These are phyloP conservation scores for Rhagophthalmus giganteus DNA, from an alignment of 2,888 invertebrate genomes.

Conservation along the genomic window DNA sequence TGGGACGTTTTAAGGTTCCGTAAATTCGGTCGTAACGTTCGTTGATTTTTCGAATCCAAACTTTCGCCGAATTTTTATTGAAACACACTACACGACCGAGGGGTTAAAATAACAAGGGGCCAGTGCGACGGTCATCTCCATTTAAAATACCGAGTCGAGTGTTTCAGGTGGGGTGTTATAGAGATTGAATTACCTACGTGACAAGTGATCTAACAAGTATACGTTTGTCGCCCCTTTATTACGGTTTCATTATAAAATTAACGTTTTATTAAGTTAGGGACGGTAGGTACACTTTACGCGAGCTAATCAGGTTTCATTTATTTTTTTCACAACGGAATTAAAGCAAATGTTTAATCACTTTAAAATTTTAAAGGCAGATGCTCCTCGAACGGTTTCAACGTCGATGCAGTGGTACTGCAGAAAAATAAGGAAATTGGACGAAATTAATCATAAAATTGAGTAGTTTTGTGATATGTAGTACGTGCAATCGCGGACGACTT, in stretches of 20 bases:
- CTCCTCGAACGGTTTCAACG: too few species aligned
- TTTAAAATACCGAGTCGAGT: conserved; percentile 5
- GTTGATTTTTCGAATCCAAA: conserved; percentile 3
- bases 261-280: conserved; percentile 27
- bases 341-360: too few species aligned
- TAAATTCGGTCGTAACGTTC: conserved; percentile 5
- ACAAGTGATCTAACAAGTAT: conserved; percentile 30
- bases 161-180: conserved; percentile 7
- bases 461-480: too few species aligned
- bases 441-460: conserved; percentile 19
- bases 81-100: conserved; percentile 1
- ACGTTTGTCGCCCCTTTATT: conserved; percentile 24
- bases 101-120: conserved; percentile 10
- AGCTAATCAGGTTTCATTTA: too few species aligned
- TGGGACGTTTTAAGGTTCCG: conserved; percentile 1
- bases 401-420: too few species aligned
- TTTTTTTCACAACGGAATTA: too few species aligned
- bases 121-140: conserved; percentile 15
- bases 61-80: not conserved
- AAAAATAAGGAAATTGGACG: conserved; percentile 4
- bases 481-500: conserved; percentile 6
- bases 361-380: too few species aligned
- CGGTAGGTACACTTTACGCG: too few species aligned
- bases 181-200: conserved; percentile 24
- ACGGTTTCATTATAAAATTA: conserved; percentile 30